Percentiles rank a stretch among this genome's conserved stretches.
Evolutionary conservation across 2,113 vertebrate genomes (phyloP).

Genomic region (Phalacrocorax aristotelis): DNA sequence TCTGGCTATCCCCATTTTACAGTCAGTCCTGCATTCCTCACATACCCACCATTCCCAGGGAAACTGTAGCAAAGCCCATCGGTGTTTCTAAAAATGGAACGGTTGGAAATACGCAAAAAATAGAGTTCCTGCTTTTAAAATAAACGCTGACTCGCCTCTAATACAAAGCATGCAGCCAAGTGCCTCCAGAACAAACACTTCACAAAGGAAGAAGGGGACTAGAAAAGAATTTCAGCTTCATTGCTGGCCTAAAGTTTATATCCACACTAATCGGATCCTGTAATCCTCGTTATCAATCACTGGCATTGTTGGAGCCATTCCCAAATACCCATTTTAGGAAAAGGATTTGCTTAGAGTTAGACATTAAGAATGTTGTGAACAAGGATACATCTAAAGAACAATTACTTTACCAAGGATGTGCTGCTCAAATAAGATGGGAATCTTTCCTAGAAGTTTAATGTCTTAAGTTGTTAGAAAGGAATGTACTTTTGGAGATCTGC

Average conservation of each 20-base stretch:
- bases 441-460: neutral
- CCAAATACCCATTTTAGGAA: slow-evolving; percentile 41
- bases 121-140: slow-evolving; percentile 55
- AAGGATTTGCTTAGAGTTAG: slow-evolving; percentile 21
- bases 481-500: neutral
- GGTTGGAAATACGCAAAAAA: neutral
- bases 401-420: neutral
- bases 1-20: neutral
- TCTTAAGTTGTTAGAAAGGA: neutral
- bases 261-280: neutral
- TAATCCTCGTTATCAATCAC: slow-evolving; percentile 48
- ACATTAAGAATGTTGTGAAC: slow-evolving; percentile 14
- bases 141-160: slow-evolving; percentile 12
- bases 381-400: neutral
- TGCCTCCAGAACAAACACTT: slow-evolving; percentile 48
- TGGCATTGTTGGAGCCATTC: slow-evolving; percentile 47
- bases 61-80: slow-evolving; percentile 15
- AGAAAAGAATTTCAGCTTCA: slow-evolving; percentile 40
- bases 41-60: slow-evolving; percentile 49
- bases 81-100: slow-evolving; percentile 51
- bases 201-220: slow-evolving; percentile 25
- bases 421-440: neutral
- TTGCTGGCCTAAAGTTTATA: neutral
- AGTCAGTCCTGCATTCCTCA: neutral
- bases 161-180: slow-evolving; percentile 17